phyloP scores from a whole-genome alignment of 2,797 vertebrate genomes.

The Harpagifer antarcticus region DNA sequence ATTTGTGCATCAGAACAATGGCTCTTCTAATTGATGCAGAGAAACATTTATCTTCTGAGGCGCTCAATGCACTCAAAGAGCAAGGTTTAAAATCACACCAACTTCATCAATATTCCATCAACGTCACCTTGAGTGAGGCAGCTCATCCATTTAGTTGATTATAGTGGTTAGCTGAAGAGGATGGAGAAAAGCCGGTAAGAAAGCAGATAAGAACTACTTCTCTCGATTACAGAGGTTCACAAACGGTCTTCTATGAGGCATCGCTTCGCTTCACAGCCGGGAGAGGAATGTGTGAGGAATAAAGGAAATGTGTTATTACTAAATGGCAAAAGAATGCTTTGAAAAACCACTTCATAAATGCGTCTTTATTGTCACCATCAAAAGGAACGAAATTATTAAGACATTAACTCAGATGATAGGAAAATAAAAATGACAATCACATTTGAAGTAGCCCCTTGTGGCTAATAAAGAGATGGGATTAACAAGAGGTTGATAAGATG shows the following conservation, averaged over 20 bases:
- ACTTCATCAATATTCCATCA: conserved; percentile 62
- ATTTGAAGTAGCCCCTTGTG: neutral
- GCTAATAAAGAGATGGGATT: neutral
- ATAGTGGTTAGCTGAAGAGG: conserved; percentile 51
- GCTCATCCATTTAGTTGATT: conserved; percentile 67
- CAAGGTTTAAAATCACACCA: conserved; percentile 45
- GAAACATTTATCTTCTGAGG: conserved; percentile 10
- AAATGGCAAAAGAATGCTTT: conserved; percentile 1
- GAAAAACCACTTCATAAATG: neutral
- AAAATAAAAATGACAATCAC: conserved; percentile 4
- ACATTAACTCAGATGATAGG: conserved; percentile 1
- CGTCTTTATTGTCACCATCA: conserved; percentile 19
- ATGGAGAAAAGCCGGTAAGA: conserved; percentile 28
- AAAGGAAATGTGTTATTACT: conserved; percentile 16
- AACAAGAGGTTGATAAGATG: conserved; percentile 1
- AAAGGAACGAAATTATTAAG: conserved; percentile 20
- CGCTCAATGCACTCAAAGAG: conserved; percentile 12
- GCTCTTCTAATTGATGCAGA: conserved; percentile 13
- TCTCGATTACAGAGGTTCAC: conserved; percentile 35
- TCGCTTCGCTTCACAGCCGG: conserved; percentile 9
- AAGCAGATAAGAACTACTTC: conserved; percentile 40
- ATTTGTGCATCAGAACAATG: conserved; percentile 27
- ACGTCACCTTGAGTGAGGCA: conserved; percentile 35
- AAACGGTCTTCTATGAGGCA: conserved; percentile 28
- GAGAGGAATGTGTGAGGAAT: conserved; percentile 2